phyloP scores from a whole-genome alignment of 2,113 vertebrate genomes.

The Myanophis thanlyinensis region DNA sequence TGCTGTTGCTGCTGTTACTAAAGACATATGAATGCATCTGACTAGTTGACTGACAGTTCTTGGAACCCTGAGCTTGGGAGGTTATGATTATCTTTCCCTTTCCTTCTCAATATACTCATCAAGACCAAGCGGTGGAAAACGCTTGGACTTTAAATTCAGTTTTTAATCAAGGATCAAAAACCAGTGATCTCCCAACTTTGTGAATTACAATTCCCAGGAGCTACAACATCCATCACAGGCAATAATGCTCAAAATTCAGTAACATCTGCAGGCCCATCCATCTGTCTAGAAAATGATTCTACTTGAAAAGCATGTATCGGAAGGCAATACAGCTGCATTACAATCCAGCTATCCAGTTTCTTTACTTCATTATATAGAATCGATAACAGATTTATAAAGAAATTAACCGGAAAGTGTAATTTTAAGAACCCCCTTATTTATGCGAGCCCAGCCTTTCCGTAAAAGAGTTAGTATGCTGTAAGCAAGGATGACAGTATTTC shows the following conservation, averaged over 20 bases:
- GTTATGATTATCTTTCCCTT: not conserved
- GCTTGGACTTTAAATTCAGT: not conserved
- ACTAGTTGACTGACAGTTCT: not conserved
- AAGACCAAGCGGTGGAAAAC: not conserved
- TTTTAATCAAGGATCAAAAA: not conserved
- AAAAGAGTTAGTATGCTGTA: constrained; percentile 45
- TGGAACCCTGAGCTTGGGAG: not conserved
- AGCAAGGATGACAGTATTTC: constrained; percentile 53
- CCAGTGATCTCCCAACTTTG: not conserved
- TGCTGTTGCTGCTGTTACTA: not conserved
- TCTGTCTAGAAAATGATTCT: not conserved
- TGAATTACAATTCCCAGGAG: not conserved
- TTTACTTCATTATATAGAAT: constrained; percentile 10
- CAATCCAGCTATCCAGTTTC: not conserved
- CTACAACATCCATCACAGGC: not conserved
- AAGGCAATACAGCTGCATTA: not conserved
- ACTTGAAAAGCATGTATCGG: not conserved
- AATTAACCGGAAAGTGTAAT: constrained; percentile 37
- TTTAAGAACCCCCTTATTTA: constrained; percentile 12
- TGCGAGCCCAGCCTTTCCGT: constrained; percentile 40
- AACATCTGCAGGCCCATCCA: not conserved
- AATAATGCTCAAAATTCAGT: not conserved
- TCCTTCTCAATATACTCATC: not conserved
- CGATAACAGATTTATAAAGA: constrained; percentile 18
- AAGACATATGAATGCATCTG: not conserved